phyloP scores from a whole-genome alignment of 2,797 vertebrate species.

The Halcyon badia region DNA sequence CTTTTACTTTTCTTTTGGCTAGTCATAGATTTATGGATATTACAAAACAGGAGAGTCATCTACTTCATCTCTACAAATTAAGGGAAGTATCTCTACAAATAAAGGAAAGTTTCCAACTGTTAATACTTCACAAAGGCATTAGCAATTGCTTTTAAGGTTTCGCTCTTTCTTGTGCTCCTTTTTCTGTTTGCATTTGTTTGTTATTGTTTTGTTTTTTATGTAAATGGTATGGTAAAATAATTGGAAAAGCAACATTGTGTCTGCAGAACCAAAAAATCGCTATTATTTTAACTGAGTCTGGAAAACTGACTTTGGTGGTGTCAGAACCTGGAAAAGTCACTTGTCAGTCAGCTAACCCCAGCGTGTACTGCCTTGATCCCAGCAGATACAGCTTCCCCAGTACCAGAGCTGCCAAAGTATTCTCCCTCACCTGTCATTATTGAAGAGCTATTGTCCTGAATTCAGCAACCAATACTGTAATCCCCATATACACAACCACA shows the following conservation, averaged over 20 bases:
- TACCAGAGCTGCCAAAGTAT: neutral
- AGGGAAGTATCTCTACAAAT: neutral
- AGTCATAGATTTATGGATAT: neutral
- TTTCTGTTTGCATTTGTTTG: too few relatives aligned
- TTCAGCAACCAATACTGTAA: conserved; percentile 29
- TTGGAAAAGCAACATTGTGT: neutral
- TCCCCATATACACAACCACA: neutral
- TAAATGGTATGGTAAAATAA: neutral
- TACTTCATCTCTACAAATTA: neutral
- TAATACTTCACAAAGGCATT: neutral
- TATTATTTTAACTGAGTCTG: neutral
- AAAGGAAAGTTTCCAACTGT: neutral
- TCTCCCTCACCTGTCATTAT: conserved; percentile 21
- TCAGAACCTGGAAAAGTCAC: neutral
- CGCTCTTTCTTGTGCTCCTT: neutral
- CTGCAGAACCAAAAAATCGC: neutral
- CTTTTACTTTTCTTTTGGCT: neutral
- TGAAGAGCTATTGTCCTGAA: conserved; percentile 30
- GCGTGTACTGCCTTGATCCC: rapidly evolving
- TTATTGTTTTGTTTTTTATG: neutral
- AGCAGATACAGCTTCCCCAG: neutral
- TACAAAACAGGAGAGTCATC: neutral
- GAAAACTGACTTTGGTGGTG: neutral
- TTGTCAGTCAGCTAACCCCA: neutral
- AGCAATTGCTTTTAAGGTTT: neutral